Conservation (phyloP, 2,797 vertebrate genomes). For the Chrysocyon brachyurus region DNA sequence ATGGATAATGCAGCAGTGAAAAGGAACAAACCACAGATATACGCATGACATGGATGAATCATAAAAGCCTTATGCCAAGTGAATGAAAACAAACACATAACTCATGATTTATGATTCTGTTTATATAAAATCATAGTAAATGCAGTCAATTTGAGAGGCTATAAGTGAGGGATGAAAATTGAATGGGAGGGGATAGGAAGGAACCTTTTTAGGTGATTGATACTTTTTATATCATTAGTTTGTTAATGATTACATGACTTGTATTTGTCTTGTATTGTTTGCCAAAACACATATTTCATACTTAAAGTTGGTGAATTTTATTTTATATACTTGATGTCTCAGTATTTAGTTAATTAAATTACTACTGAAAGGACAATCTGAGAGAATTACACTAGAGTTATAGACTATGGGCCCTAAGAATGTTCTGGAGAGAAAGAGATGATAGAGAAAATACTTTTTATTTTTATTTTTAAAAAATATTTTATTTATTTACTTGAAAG, state of each 20-base stretch:
- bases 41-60: background rate
- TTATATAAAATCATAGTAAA: constrained; percentile 8
- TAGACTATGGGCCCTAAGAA: background rate
- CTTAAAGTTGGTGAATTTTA: background rate
- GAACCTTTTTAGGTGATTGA: background rate
- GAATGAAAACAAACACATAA: background rate
- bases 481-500: no score
- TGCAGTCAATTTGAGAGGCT: background rate
- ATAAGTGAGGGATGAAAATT: background rate
- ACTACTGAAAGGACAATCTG: background rate
- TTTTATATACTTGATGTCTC: background rate
- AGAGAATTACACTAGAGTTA: background rate
- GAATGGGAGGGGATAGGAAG: background rate
- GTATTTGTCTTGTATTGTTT: background rate
- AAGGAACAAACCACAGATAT: background rate
- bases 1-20: background rate
- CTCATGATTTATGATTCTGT: background rate
- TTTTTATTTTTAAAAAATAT: no score
- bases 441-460: background rate
- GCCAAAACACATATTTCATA: background rate
- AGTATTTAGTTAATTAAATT: background rate
- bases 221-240: background rate
- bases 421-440: background rate
- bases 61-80: constrained; percentile 5
- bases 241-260: background rate